Evolutionary conservation across 2,888 invertebrate species (phyloP), one percentile per base, ranked within the genome.

Genomic region (Drosophila nigritarsus): DNA sequence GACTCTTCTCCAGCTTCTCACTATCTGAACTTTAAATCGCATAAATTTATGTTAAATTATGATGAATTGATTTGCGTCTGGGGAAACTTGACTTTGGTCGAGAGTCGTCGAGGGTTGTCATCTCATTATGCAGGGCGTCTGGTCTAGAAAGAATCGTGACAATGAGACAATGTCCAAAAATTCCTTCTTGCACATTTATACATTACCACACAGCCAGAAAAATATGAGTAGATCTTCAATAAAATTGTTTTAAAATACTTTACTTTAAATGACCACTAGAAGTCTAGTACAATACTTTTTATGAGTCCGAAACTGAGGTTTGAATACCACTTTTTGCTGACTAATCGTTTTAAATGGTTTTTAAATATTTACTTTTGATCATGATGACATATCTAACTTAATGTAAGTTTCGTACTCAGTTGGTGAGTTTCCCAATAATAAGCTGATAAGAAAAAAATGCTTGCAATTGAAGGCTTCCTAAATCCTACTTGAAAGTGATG

Each of bases 91-190:
- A 80, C 75, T 75, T 61, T 49, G 53, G 27, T 24, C 51, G 48
- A 65, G 63, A 56, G 50, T 67, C 53, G 61, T 61, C 53, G 49
- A 60, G 64, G 76, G 60, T 61, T 73, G 80, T 69, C 87, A 89
- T 89, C 87, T 86, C 82, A 86, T 86, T 86, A 86, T 86, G 86
- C 89, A 55, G 29, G 80, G 80, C 82, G 80, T 78, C 87, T 50
- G 74, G 69, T 63, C 73, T n/a, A 55, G 13, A 55, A 29, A 73
- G 42, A 82, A 77, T 89, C 89, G 78, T 86, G 89, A 86, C 86
- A 86, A 80, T 82, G 84, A 72, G 86, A 87, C 84, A 86, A 78
- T 74, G 75, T 86, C 75, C 55, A 36, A 34, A 30, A 51, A 69
- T 27, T 27, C 27, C 49, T 9, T 27, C 45, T 40, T 40, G 24